Conservation (phyloP, 2,888 invertebrate genomes). For the Prosopocoilus inquinatus region DNA sequence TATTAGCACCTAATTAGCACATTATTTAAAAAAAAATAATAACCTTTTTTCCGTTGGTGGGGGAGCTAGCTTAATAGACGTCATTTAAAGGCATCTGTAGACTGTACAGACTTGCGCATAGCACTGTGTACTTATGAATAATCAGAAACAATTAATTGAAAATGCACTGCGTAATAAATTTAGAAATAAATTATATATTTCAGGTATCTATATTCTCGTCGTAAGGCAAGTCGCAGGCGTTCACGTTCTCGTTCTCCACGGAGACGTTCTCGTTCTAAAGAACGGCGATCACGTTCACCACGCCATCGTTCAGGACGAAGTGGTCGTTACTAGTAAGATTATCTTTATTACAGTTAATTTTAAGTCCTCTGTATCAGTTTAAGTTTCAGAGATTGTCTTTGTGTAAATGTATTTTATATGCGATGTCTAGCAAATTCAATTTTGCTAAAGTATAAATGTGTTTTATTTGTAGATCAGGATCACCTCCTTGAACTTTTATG, state of each 20-base stretch:
- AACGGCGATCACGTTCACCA: constrained; percentile 50
- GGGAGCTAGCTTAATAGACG: no score
- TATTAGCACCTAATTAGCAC: no score
- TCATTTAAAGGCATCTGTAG: no score
- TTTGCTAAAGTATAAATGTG: not conserved
- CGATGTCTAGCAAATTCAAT: no score
- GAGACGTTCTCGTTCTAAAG: constrained; percentile 54
- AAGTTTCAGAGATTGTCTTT: not conserved
- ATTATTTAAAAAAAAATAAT: no score
- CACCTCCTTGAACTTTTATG: no score
- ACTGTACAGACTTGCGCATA: no score
- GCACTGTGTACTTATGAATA: not conserved
- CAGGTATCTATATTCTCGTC: constrained; percentile 72
- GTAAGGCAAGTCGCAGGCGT: constrained; percentile 54
- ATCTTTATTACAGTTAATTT: no score
- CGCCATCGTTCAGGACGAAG: constrained; percentile 51
- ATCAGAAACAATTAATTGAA: constrained; percentile 9
- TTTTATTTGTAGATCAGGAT: no score
- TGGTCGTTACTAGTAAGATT: constrained; percentile 48
- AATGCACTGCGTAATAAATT: not conserved
- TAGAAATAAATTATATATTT: constrained; percentile 22
- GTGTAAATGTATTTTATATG: not conserved
- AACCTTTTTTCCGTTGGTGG: no score
- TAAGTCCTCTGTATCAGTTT: not conserved
- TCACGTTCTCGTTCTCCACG: constrained; percentile 61